These are phyloP conservation scores for Upupa epops DNA, from an alignment of 2,113 vertebrate genomes.

Conservation along the genomic window DNA sequence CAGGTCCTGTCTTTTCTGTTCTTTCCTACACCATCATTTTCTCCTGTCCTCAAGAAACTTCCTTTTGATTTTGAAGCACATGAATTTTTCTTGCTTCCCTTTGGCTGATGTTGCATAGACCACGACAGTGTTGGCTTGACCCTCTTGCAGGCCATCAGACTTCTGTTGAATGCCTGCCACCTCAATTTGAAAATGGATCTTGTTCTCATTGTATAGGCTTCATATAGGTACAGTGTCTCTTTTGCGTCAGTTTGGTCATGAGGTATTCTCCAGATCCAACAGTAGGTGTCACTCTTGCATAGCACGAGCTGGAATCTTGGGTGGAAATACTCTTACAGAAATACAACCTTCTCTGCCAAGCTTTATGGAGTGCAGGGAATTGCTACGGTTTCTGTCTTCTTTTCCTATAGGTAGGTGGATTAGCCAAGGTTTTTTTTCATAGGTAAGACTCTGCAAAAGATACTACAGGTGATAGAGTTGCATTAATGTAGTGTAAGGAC, in stretches of 20 bases:
- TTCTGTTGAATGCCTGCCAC: background rate
- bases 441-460: background rate
- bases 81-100: background rate
- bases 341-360: background rate
- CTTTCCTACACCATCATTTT: background rate
- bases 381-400: background rate
- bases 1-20: background rate
- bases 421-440: background rate
- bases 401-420: background rate
- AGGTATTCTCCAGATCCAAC: background rate
- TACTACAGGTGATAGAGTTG: background rate
- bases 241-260: rapidly evolving
- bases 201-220: background rate
- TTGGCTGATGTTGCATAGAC: background rate
- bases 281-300: background rate
- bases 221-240: rapidly evolving
- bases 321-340: background rate
- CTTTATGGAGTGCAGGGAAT: background rate
- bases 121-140: background rate
- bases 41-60: background rate
- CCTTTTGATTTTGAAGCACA: background rate
- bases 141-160: background rate
- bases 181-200: background rate
- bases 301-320: background rate
- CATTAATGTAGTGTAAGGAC: background rate